phyloP scores from a whole-genome alignment of 2,113 vertebrate species.

The Asarcornis scutulata region DNA sequence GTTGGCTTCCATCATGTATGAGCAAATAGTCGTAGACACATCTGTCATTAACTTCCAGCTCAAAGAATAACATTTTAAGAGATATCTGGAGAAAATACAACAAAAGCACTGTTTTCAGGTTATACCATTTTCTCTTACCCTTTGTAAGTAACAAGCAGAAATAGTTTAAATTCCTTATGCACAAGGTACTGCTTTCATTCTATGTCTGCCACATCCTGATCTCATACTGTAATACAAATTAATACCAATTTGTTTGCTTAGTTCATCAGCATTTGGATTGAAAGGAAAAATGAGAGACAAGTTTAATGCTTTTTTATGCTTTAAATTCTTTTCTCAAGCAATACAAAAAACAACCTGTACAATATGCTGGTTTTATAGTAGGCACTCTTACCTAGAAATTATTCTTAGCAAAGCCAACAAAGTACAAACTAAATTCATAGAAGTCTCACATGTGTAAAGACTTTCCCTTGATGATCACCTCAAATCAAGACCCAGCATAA shows the following conservation, averaged over 20 bases:
- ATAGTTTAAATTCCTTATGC: neutral
- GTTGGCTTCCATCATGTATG: conserved; percentile 63
- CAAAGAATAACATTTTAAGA: conserved; percentile 61
- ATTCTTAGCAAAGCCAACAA: neutral
- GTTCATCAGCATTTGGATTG: neutral
- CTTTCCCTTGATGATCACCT: neutral
- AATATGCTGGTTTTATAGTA: neutral
- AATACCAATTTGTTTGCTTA: conserved; percentile 7
- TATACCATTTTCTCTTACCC: neutral
- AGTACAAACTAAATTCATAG: neutral
- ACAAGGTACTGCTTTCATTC: neutral
- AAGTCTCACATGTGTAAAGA: neutral
- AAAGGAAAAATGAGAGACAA: neutral
- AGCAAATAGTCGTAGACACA: conserved; percentile 67
- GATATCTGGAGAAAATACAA: conserved; percentile 57
- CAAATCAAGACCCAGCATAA: neutral
- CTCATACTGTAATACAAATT: neutral
- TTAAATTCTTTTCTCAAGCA: neutral
- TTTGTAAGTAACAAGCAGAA: neutral
- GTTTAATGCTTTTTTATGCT: neutral
- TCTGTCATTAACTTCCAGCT: conserved; percentile 54
- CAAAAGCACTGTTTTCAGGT: neutral
- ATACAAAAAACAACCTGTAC: neutral
- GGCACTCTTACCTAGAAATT: neutral
- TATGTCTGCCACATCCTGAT: neutral